Evolutionary conservation across 2,888 invertebrate species (phyloP).

Genomic region (Phragmatobia fuliginosa): DNA sequence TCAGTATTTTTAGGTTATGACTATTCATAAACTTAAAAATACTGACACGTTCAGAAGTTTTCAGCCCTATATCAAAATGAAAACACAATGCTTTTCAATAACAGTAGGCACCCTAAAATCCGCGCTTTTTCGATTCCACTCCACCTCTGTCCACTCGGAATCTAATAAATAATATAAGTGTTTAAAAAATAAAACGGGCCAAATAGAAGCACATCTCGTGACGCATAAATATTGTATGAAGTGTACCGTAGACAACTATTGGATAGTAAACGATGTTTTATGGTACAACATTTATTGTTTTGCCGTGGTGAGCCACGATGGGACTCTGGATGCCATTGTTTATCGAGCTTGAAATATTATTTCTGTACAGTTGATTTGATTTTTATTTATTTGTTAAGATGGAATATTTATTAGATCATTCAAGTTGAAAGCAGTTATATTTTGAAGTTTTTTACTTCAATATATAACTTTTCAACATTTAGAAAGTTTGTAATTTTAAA

Average conservation of each 20-base stretch:
- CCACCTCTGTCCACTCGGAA: constrained; percentile 31
- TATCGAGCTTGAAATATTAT: constrained; percentile 56
- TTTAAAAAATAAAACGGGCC: constrained; percentile 55
- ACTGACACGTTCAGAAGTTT: no score
- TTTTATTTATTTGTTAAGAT: constrained; percentile 11
- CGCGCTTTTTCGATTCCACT: constrained; percentile 20
- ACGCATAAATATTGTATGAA: constrained; percentile 83
- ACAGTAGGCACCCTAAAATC: background rate
- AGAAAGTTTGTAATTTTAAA: no score
- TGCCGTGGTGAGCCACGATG: constrained; percentile 68
- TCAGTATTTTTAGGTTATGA: no score
- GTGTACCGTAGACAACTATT: constrained; percentile 74
- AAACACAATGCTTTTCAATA: background rate
- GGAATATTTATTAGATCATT: background rate
- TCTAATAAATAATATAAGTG: constrained; percentile 58
- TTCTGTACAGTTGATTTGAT: constrained; percentile 41
- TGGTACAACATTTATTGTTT: constrained; percentile 81
- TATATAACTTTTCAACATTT: no score
- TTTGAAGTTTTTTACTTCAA: background rate
- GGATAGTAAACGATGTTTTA: constrained; percentile 82
- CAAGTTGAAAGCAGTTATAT: background rate
- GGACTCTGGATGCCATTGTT: constrained; percentile 64
- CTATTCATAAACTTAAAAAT: no score
- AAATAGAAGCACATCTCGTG: constrained; percentile 39
- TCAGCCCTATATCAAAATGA: background rate